phyloP scores from a whole-genome alignment of 92 coral and sea anemone genomes.

The Porites divaricata region DNA sequence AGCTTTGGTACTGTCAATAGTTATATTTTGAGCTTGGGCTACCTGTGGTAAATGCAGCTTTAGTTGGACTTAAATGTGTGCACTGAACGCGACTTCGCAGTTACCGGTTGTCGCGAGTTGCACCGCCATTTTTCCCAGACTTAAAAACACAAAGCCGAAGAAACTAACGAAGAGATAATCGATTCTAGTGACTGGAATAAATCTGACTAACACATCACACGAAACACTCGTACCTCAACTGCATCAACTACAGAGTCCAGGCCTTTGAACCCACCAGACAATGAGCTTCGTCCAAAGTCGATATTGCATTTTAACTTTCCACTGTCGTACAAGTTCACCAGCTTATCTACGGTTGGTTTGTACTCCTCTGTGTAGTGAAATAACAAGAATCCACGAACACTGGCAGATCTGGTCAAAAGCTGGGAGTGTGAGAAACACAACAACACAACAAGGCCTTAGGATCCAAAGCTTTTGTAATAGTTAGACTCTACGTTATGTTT shows the following conservation, averaged over 20 bases:
- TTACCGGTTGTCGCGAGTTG: too few relatives aligned
- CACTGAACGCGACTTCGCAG: too few relatives aligned
- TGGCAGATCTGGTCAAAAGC: constrained; percentile 78
- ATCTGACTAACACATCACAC: neutral
- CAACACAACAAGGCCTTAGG: neutral
- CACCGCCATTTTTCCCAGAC: too few relatives aligned
- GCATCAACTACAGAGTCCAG: constrained; percentile 72
- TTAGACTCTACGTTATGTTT: neutral
- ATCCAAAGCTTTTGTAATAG: neutral
- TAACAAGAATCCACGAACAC: constrained; percentile 78
- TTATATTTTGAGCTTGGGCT: too few relatives aligned
- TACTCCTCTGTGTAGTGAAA: constrained; percentile 65
- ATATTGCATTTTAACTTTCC: constrained; percentile 69
- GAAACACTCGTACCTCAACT: constrained; percentile 60
- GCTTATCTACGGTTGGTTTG: constrained; percentile 55
- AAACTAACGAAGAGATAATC: neutral
- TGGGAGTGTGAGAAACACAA: constrained; percentile 13
- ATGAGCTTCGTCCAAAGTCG: constrained; percentile 64
- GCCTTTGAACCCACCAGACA: constrained; percentile 71
- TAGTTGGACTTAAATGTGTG: too few relatives aligned
- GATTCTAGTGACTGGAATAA: neutral
- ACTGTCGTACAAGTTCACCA: constrained; percentile 64
- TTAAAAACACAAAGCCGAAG: neutral
- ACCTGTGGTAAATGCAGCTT: too few relatives aligned
- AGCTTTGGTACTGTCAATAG: too few relatives aligned